Evolutionary conservation across 2,888 invertebrate genomes (phyloP), one percentile per base, ranked within the genome.

Genomic region (Hypolimnas misippus): DNA sequence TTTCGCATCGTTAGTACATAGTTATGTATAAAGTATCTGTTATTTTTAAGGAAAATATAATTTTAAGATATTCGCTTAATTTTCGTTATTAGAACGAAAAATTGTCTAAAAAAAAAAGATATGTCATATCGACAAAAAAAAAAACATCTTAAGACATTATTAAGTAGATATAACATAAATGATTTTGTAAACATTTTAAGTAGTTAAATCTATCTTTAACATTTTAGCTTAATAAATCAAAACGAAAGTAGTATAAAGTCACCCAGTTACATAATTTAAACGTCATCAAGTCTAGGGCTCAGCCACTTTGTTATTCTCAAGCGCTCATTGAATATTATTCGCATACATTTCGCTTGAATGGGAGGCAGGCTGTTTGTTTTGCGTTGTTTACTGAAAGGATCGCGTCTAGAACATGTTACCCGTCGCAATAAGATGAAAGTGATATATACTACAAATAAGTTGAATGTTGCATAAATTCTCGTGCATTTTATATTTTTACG

Each of bases 251-350:
- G 33, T 21, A 42, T 52, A 55, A 52, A 16, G 46, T 52, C 44
- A 21, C 38, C 46, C 35, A 19, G n/a, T 56, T 38, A n/a, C 51
- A 51, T 63, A 59, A 53, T 63, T 52, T 60, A 38, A 55, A 35
- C 55, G 33, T 56, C 56, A 56, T 46, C 59, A 60, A 56, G 55
- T 51, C 21, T 46, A 17, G 44, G 25, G 29, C n/a, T 40, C 25
- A 17, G 29, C 16, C 25, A 35, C 35, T 33, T 44, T 58, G 14
- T 29, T 29, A 49, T 40, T 21, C 33, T 17, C 35, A 33, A 53
- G 44, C 6, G 5, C 25, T 35, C 33, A 14, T 25, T 25, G n/a
- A 16, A 46, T 29, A 35, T 17, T 38, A 12, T 33, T 33, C 42
- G 25, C 10, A 40, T 25, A 54, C 29, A 25, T 42, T 54, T 42